phyloP scores from a whole-genome alignment of 2,113 vertebrate genomes.

The Paracanthobrama guichenoti region DNA sequence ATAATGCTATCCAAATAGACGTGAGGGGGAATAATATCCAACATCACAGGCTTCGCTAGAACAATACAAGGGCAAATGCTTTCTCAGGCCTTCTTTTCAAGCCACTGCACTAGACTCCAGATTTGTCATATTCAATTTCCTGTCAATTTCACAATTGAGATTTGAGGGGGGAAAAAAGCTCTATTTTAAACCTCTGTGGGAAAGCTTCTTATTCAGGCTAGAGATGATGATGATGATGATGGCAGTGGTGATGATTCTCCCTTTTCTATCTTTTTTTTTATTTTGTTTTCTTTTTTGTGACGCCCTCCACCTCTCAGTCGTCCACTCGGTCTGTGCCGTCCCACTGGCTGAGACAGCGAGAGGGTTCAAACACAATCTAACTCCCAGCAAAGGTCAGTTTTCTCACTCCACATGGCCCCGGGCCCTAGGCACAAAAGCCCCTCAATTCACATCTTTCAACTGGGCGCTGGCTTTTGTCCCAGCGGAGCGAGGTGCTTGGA shows the following conservation, averaged over 20 bases:
- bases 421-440: conserved; percentile 72
- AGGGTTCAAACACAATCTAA: conserved; percentile 79
- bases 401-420: conserved; percentile 71
- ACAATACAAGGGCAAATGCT: conserved; percentile 71
- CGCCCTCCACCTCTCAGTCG: conserved; percentile 49
- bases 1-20: conserved; percentile 76
- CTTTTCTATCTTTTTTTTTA: conserved; percentile 43
- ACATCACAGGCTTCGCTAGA: conserved; percentile 69
- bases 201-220: conserved; percentile 59
- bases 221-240: background rate
- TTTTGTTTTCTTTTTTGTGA: conserved; percentile 35
- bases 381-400: conserved; percentile 71
- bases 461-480: conserved; percentile 75
- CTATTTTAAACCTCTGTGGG: conserved; percentile 58
- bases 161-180: conserved; percentile 62
- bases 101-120: conserved; percentile 69
- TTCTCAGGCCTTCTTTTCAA: conserved; percentile 69
- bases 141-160: conserved; percentile 71
- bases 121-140: conserved; percentile 77
- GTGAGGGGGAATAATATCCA: conserved; percentile 77
- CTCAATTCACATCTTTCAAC: conserved; percentile 83
- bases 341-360: conserved; percentile 69
- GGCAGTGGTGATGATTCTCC: conserved; percentile 45
- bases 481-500: conserved; percentile 68
- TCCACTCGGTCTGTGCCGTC: conserved; percentile 66